phyloP scores from a whole-genome alignment of 2,113 vertebrate genomes.

The Ictidomys tridecemlineatus region DNA sequence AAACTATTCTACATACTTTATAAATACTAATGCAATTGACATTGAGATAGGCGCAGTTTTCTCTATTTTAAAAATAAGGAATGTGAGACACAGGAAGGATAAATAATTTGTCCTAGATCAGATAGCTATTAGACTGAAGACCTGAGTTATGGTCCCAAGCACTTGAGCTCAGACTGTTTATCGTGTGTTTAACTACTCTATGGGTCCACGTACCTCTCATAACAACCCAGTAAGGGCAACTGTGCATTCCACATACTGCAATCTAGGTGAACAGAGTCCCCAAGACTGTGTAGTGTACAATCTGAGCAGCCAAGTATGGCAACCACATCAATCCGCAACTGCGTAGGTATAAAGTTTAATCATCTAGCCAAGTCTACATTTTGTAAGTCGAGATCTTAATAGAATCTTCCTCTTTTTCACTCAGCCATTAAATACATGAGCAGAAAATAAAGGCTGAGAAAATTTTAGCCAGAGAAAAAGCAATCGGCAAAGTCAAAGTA shows the following conservation, averaged over 20 bases:
- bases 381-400: neutral
- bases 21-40: neutral
- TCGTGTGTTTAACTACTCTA: neutral
- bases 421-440: neutral
- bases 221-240: neutral
- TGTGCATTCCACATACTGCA: neutral
- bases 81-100: neutral
- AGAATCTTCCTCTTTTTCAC: neutral
- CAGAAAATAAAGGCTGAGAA: neutral
- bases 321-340: neutral
- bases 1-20: neutral
- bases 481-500: neutral
- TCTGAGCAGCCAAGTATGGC: neutral
- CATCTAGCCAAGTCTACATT: neutral
- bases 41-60: neutral
- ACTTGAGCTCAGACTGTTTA: neutral
- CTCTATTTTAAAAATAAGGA: constrained; percentile 11
- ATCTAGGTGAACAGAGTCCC: neutral
- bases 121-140: neutral
- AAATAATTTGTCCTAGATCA: neutral
- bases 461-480: neutral
- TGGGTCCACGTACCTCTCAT: neutral
- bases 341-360: neutral
- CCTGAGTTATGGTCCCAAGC: neutral
- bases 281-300: too few species aligned